phyloP scores from a whole-genome alignment of 2,113 vertebrate genomes.

The Lasiurus cinereus region DNA sequence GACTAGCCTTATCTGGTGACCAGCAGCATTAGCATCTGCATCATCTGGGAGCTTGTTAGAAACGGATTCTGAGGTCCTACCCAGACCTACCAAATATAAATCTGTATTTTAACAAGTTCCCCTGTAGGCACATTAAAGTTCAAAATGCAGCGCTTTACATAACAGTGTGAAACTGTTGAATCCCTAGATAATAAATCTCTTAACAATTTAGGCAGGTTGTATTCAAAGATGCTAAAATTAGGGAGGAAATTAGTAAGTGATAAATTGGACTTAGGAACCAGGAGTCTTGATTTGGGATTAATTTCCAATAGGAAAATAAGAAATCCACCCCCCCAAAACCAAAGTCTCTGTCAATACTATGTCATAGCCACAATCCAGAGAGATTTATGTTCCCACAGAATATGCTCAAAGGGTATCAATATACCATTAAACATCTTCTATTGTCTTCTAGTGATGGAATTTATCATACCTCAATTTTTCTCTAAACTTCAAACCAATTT shows the following conservation, averaged over 20 bases:
- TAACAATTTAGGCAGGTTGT: neutral
- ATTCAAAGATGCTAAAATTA: neutral
- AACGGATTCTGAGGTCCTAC: neutral
- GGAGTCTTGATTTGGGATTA: neutral
- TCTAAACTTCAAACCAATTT: slow-evolving; percentile 43
- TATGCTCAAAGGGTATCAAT: neutral
- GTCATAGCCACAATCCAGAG: neutral
- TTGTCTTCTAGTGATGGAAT: neutral
- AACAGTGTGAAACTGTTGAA: neutral
- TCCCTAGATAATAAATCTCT: neutral
- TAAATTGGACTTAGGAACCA: neutral
- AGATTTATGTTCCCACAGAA: neutral
- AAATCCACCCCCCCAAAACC: neutral
- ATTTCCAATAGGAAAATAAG: slow-evolving; percentile 24
- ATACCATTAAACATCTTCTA: neutral
- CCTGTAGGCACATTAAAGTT: neutral
- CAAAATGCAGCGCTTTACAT: neutral
- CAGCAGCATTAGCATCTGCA: neutral
- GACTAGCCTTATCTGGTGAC: neutral
- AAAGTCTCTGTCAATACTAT: neutral
- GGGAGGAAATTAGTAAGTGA: neutral
- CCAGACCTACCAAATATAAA: neutral
- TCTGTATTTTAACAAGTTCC: neutral
- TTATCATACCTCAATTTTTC: slow-evolving; percentile 10
- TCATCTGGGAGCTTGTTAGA: neutral